Base-by-base conservation (phyloP, 1,140 invertebrate species). In the Proctacanthus coquilletti region DNA sequence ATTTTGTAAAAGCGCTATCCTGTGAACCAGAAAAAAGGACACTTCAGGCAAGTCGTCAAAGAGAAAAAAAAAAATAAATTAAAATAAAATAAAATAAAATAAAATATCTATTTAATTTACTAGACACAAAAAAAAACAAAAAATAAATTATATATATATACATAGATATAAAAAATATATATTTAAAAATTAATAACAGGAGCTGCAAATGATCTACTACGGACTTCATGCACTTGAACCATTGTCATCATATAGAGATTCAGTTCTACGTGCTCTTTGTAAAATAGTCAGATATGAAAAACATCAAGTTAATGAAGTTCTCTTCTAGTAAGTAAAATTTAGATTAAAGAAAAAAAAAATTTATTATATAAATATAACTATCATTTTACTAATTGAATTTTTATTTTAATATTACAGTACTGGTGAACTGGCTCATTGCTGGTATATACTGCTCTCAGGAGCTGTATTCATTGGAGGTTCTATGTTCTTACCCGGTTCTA, bases 391-490 rank as follows among this genome's bases (percentile, higher is more conserved):
- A 6, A 5, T 6, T 17, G 5, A 32, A 6, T 32, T 32, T 32
- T 32, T 8, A 8, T 25, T 25, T 25, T 25, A 21, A 21, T 36
- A 19, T 73, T 74, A 39, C 65, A 86, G 83, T 51, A 80, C 80
- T 33, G 80, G 81, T 14, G 81, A 86, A 60, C 48, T 83, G 44
- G 77, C 77, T 23, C 75, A 74, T 32, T 81, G 81, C 52, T 87
- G 84, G 84, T 88, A 84, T 61, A 83, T 88, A 48, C 60, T 87
- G 21, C 66, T 87, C 19, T 80, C 79, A 9, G 84, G 84, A 30
- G 83, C 80, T 3, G 83, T 87, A n/a, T 87, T 87, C 65, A 88
- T 88, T 57, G 82, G 86, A 62, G 80, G 81, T 40, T 81, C 78
- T 38, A 85, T 88, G 80, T 87, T 80, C 51, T 64, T 87, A 38